phyloP scores from a whole-genome alignment of 2,113 vertebrate species.

The Ceuthmochares aereus region DNA sequence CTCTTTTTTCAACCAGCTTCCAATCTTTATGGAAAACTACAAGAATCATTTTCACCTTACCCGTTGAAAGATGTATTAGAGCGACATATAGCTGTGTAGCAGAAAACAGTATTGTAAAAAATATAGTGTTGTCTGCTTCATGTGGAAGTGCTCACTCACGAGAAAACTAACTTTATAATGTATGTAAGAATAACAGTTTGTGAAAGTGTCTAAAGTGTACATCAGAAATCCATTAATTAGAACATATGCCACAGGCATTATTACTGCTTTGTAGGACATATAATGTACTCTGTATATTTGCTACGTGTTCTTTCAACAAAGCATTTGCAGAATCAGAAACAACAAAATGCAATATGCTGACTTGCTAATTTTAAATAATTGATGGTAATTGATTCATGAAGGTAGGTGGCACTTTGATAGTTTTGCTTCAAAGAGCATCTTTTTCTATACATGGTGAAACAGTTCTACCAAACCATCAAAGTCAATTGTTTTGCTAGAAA shows the following conservation, averaged over 20 bases:
- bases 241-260: not conserved
- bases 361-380: not conserved
- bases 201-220: not conserved
- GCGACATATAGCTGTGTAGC: not conserved
- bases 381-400: not conserved
- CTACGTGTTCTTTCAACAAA: not conserved
- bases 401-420: not conserved
- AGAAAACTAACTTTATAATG: not conserved
- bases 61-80: not conserved
- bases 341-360: not conserved
- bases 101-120: not conserved
- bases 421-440: not conserved
- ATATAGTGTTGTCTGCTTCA: not conserved
- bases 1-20: fast-evolving
- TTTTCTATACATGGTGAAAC: not conserved
- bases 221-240: not conserved
- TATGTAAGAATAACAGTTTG: not conserved
- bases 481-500: not conserved
- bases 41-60: not conserved
- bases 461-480: not conserved
- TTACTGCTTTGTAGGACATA: not conserved
- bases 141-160: not conserved
- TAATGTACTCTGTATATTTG: not conserved
- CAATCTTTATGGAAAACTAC: not conserved
- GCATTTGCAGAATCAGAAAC: not conserved